Percentiles rank a stretch among this genome's conserved stretches.
phyloP scores from a whole-genome alignment of 2,113 vertebrate genomes.

The Coracopsis vasa region DNA sequence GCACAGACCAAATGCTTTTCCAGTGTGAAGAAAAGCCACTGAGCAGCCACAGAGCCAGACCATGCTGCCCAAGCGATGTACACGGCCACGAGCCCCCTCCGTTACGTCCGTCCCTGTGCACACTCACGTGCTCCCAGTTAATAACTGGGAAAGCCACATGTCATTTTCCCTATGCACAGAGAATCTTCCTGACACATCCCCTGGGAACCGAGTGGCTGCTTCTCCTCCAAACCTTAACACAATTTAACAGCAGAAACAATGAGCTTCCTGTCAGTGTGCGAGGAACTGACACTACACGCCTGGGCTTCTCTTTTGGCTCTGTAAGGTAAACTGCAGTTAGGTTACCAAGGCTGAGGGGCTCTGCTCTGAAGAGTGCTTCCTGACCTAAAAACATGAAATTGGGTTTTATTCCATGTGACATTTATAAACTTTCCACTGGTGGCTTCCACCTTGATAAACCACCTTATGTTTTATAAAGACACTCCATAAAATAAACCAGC shows the following conservation, averaged over 20 bases:
- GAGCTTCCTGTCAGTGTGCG: slow-evolving; percentile 36
- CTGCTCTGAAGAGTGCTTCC: background rate
- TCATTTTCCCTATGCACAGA: slow-evolving; percentile 2
- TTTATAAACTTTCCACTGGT: background rate
- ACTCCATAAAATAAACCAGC: background rate
- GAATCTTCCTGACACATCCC: slow-evolving; percentile 23
- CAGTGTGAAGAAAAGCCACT: background rate
- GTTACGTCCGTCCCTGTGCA: background rate
- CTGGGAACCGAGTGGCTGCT: background rate
- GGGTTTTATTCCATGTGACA: slow-evolving; percentile 3
- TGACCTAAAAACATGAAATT: background rate
- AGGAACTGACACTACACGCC: slow-evolving; percentile 46
- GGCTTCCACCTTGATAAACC: background rate
- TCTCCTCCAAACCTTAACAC: slow-evolving; percentile 49
- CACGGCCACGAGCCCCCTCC: background rate
- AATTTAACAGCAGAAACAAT: slow-evolving; percentile 54
- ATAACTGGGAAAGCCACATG: background rate
- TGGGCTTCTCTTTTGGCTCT: background rate
- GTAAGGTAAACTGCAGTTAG: background rate
- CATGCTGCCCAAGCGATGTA: rapidly evolving
- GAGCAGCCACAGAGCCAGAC: background rate
- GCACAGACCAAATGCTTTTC: background rate
- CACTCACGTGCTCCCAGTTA: background rate
- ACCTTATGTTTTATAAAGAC: background rate
- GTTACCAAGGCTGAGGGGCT: background rate